Conservation (phyloP, 2,797 vertebrate species). For the Valencia hispanica region DNA sequence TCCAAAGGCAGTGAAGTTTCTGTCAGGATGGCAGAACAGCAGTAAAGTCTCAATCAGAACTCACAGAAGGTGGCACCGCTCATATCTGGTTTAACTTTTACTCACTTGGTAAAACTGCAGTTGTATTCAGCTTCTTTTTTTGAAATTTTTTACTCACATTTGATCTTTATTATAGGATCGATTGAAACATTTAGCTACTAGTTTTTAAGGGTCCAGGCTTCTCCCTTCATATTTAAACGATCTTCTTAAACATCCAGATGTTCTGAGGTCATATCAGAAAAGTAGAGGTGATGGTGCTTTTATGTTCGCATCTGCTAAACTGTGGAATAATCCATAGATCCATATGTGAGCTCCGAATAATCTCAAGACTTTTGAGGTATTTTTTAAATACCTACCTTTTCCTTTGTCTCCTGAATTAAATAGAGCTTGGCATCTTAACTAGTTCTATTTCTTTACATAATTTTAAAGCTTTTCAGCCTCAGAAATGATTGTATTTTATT, state of each 20-base stretch:
- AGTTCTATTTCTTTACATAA: neutral
- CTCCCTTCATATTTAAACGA: neutral
- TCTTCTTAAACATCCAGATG: neutral
- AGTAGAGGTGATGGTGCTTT: neutral
- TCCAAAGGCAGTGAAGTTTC: constrained; percentile 45
- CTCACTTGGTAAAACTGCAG: constrained; percentile 3
- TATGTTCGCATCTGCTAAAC: neutral
- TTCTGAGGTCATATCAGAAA: no score
- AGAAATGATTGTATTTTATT: neutral
- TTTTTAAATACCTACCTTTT: neutral
- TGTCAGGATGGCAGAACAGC: constrained; percentile 49
- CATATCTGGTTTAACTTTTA: constrained; percentile 7
- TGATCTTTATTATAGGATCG: neutral
- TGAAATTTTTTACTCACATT: neutral
- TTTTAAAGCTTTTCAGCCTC: neutral
- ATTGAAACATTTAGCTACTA: neutral
- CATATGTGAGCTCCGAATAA: neutral
- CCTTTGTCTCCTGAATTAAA: neutral
- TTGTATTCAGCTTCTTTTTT: neutral
- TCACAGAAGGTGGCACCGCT: constrained; percentile 19
- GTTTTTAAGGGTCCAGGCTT: neutral
- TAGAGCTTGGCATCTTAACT: neutral
- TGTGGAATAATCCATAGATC: neutral
- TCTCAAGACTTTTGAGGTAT: neutral
- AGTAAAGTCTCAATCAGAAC: constrained; percentile 33